Conservation (phyloP, 2,888 invertebrate species). For the Erebia epiphron region DNA sequence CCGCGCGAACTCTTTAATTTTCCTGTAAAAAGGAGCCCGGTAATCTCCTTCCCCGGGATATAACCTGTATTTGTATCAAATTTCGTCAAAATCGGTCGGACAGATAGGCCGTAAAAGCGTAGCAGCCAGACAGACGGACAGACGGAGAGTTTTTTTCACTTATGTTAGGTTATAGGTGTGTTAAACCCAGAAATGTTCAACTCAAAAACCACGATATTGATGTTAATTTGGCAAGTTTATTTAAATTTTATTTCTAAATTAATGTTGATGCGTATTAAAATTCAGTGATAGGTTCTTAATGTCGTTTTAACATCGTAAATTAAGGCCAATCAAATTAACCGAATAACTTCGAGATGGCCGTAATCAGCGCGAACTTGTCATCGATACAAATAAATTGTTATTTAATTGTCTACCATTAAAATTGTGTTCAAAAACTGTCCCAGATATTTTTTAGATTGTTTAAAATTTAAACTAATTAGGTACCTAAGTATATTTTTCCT, state of each 20-base stretch:
- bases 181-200: not conserved
- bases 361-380: not conserved
- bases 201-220: not conserved
- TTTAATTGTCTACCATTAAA: no score
- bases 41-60: no score
- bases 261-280: slow-evolving; percentile 1
- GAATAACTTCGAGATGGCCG: slow-evolving; percentile 2
- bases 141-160: no score
- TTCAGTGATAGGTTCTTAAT: slow-evolving; percentile 1
- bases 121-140: no score
- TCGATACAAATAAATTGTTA: not conserved
- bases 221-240: slow-evolving; percentile 3
- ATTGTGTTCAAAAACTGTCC: no score
- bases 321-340: slow-evolving; percentile 11
- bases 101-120: no score
- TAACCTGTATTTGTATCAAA: no score
- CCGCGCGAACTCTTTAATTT: not conserved
- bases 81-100: no score
- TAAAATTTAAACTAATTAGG: no score
- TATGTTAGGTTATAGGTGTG: not conserved
- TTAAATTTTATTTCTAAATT: not conserved
- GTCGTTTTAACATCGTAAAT: not conserved
- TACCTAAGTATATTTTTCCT: no score
- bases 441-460: no score
- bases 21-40: no score